phyloP scores from a whole-genome alignment of 2,113 vertebrate species.

The Rhinoptilus africanus region DNA sequence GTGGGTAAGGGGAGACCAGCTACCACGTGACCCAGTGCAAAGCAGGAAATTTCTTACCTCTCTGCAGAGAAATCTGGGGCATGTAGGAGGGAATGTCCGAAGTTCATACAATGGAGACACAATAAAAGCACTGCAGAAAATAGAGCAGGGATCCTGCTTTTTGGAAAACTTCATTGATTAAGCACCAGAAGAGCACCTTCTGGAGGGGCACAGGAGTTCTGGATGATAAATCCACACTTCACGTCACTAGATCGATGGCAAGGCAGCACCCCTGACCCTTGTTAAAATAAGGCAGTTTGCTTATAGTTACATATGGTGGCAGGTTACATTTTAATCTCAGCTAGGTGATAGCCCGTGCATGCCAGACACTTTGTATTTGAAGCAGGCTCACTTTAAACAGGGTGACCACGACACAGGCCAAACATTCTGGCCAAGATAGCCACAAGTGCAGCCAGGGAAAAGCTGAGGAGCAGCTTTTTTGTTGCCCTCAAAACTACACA shows the following conservation, averaged over 20 bases:
- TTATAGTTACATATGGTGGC: background rate
- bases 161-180: background rate
- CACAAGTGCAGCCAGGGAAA: background rate
- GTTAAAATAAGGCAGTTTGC: background rate
- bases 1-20: background rate
- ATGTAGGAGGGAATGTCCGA: background rate
- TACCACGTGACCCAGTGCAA: background rate
- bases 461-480: background rate
- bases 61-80: background rate
- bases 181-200: background rate
- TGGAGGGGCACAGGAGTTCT: background rate
- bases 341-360: background rate
- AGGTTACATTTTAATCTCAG: background rate
- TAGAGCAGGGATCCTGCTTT: background rate
- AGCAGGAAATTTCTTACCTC: background rate
- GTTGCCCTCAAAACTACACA: background rate
- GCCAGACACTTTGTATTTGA: background rate
- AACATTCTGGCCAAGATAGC: background rate
- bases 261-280: background rate
- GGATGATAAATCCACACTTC: background rate
- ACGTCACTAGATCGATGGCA: background rate
- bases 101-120: background rate
- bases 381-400: background rate
- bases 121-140: background rate
- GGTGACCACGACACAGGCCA: background rate